These are phyloP conservation scores for Zosterops lateralis DNA, from an alignment of 2,113 vertebrate species.

Conservation along the genomic window DNA sequence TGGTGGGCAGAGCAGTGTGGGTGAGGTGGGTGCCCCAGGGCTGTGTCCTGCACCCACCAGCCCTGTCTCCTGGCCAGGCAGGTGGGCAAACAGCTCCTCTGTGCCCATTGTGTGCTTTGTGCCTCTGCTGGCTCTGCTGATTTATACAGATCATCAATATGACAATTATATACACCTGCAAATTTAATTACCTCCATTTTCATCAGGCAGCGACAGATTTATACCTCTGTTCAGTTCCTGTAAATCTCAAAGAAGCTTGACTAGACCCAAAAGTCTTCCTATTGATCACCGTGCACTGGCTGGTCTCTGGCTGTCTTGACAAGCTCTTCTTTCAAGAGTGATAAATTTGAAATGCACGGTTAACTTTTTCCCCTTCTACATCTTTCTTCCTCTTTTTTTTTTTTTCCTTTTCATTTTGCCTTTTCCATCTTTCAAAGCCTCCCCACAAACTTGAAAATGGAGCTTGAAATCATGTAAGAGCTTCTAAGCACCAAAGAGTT, in stretches of 20 bases:
- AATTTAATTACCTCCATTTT: conserved; percentile 75
- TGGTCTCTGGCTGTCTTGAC: conserved; percentile 49
- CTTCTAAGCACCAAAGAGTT: background rate
- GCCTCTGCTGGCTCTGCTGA: conserved; percentile 55
- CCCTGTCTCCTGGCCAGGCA: background rate
- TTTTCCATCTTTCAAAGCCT: background rate
- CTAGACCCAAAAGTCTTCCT: conserved; percentile 55
- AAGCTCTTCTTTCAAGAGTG: conserved; percentile 58
- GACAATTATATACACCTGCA: conserved; percentile 75
- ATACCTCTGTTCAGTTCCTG: conserved; percentile 66
- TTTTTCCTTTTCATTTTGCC: background rate
- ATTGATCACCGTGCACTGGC: conserved; percentile 41
- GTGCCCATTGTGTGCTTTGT: background rate
- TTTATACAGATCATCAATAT: conserved; percentile 69
- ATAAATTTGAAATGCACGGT: conserved; percentile 56
- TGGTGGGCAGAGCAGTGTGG: background rate
- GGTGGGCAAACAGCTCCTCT: background rate
- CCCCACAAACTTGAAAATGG: background rate
- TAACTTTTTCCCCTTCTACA: conserved; percentile 22
- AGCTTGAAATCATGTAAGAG: background rate
- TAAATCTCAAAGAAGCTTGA: conserved; percentile 72
- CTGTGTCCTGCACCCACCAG: background rate
- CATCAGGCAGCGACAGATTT: conserved; percentile 62
- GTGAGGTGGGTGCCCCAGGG: background rate
- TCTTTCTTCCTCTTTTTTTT: background rate